Evolutionary conservation across 2,888 invertebrate species (phyloP), one percentile per base, ranked within the genome.

Genomic region (Lucinisca nassula): DNA sequence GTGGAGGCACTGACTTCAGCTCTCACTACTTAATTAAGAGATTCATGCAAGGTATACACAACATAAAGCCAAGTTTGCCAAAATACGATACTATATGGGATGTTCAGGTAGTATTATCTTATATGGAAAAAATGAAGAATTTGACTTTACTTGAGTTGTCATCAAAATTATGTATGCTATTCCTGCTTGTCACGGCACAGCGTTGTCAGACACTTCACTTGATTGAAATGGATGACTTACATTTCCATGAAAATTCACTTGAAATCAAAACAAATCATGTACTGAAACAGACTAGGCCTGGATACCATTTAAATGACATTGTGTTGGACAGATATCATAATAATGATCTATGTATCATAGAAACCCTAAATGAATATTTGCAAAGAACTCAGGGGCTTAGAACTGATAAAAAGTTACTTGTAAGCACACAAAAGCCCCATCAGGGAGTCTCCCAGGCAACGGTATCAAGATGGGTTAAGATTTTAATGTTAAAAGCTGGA

Each of bases 191-290:
- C 35, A 83, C 90, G 51, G 88, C 82, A 14, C 85, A 88, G 30
- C 38, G 87, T 24, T 51, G 74, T 30, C 89, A 90, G 76, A 82
- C 87, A 4, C 21, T 88, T n/a, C 87, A 89, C 55, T 35, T 82
- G 10, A 58, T 85, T 37, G 79, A 82, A 38, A 35, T 82, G 8
- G 35, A 38, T 27, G 82, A 90, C 49, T 70, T 85, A 1, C n/a
- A n/a, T 32, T n/a, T 45, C 10, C 30, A 27, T 14, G 74, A 75
- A 17, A 32, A 77, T 24, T 51, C 24, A 17, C 12, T 81, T n/a
- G 35, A 40, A 51, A 82, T 90, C n/a, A n/a, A 49, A 21, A 72
- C 82, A 2, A 80, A 78, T 12, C 85, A 83, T 45, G 17, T 90
- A 45, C 51, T 87, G 21, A 90, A 90, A 79, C 45, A 40, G 24